phyloP scores from a whole-genome alignment of 1,140 invertebrate genomes.

The Drosophila takahashii region DNA sequence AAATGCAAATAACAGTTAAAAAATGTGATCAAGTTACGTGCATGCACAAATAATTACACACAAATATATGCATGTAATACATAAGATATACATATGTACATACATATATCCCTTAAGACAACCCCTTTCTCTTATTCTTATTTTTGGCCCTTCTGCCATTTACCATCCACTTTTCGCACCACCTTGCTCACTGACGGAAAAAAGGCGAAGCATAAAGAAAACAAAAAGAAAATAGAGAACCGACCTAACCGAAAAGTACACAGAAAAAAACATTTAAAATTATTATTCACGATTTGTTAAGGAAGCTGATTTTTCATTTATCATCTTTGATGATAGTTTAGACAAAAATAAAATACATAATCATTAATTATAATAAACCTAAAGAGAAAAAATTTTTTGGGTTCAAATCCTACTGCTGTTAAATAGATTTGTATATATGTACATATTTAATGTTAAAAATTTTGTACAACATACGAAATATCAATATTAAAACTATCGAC shows the following conservation, averaged over 20 bases:
- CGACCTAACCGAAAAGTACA: constrained; percentile 39
- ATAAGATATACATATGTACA: not conserved
- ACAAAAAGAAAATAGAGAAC: constrained; percentile 25
- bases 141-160: constrained; percentile 1
- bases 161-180: constrained; percentile 1
- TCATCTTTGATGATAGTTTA: too few relatives aligned
- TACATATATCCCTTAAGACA: constrained; percentile 12
- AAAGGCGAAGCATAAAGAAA: constrained; percentile 22
- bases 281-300: too few relatives aligned
- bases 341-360: too few relatives aligned
- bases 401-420: too few relatives aligned
- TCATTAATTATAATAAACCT: too few relatives aligned
- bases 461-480: too few relatives aligned
- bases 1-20: constrained; percentile 30
- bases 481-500: too few relatives aligned
- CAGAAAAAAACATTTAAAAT: not conserved
- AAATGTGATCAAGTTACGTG: constrained; percentile 21
- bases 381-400: too few relatives aligned
- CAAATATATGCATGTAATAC: not conserved
- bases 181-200: constrained; percentile 8
- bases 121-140: constrained; percentile 11
- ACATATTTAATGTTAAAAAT: too few relatives aligned
- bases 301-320: too few relatives aligned
- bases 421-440: too few relatives aligned
- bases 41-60: constrained; percentile 22